Evolutionary conservation across 2,888 invertebrate species (phyloP).

Genomic region (Apeira syringaria): DNA sequence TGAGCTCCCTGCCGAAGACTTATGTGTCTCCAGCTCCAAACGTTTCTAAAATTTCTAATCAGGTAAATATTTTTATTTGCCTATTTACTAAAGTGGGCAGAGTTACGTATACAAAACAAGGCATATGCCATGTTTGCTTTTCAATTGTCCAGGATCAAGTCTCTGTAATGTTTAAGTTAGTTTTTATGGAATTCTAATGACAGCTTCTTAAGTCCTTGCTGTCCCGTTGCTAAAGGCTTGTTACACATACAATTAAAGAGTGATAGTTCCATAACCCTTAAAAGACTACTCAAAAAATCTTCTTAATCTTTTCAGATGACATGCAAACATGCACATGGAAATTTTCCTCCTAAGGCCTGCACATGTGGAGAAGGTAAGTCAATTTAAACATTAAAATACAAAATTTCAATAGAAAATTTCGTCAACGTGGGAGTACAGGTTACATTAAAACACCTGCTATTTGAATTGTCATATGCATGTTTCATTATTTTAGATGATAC

Average conservation of each 20-base stretch:
- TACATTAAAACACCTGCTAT: slow-evolving; percentile 4
- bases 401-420: slow-evolving; percentile 13
- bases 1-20: slow-evolving; percentile 28
- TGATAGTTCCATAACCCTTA: too few species aligned
- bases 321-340: slow-evolving; percentile 42
- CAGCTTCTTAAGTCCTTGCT: too few species aligned
- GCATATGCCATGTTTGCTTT: too few species aligned
- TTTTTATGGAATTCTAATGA: too few species aligned
- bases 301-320: slow-evolving; percentile 40
- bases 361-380: slow-evolving; percentile 48
- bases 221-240: too few species aligned
- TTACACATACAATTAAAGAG: too few species aligned
- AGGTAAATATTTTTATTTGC: too few species aligned
- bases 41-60: slow-evolving; percentile 27
- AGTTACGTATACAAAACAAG: too few species aligned
- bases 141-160: too few species aligned
- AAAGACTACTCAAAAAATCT: too few species aligned
- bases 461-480: background rate
- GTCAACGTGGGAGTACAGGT: slow-evolving; percentile 59
- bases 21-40: slow-evolving; percentile 21
- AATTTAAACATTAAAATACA: background rate
- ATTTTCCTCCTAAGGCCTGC: slow-evolving; percentile 32
- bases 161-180: too few species aligned
- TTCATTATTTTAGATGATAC: slow-evolving; percentile 58
- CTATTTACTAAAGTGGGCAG: too few species aligned